A percentile compares a stretch with the other conserved stretches of the same genome.
phyloP scores from a whole-genome alignment of 92 coral and sea anemone genomes.

The Phenganax subtilis region DNA sequence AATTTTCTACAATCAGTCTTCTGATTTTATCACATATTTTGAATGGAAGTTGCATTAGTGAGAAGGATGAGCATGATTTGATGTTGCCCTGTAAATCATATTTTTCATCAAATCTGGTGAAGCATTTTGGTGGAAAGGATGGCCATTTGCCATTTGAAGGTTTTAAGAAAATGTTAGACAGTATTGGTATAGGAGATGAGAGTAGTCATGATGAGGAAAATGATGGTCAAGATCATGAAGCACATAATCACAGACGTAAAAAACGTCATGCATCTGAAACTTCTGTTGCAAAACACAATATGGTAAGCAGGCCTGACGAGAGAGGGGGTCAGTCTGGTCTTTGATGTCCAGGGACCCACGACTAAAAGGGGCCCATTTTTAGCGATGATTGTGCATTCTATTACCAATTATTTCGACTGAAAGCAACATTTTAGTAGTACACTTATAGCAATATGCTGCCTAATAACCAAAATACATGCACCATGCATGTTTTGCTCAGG shows the following conservation, averaged over 20 bases:
- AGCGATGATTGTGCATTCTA: neutral
- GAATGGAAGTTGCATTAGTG: constrained; percentile 1
- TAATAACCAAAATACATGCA: too few relatives aligned
- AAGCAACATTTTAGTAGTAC: too few relatives aligned
- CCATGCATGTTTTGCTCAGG: too few relatives aligned
- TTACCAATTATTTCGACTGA: neutral
- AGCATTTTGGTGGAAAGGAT: constrained; percentile 21
- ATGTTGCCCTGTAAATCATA: constrained; percentile 17
- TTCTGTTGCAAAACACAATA: neutral
- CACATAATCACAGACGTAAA: constrained; percentile 1
- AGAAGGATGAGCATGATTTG: neutral
- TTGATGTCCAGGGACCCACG: too few relatives aligned
- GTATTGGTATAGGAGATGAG: constrained; percentile 6
- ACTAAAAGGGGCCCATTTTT: too few relatives aligned
- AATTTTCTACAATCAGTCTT: constrained; percentile 6
- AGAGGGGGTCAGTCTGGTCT: too few relatives aligned
- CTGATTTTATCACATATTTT: constrained; percentile 21
- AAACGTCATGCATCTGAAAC: neutral
- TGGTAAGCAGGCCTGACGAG: neutral
- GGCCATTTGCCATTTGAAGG: neutral
- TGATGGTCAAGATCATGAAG: neutral
- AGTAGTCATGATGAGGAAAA: neutral
- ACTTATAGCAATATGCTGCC: too few relatives aligned
- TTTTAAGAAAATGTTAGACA: constrained; percentile 2
- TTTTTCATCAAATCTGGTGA: constrained; percentile 16